Evolutionary conservation across 2,113 vertebrate species (phyloP).

Genomic region (Edolisoma coerulescens): DNA sequence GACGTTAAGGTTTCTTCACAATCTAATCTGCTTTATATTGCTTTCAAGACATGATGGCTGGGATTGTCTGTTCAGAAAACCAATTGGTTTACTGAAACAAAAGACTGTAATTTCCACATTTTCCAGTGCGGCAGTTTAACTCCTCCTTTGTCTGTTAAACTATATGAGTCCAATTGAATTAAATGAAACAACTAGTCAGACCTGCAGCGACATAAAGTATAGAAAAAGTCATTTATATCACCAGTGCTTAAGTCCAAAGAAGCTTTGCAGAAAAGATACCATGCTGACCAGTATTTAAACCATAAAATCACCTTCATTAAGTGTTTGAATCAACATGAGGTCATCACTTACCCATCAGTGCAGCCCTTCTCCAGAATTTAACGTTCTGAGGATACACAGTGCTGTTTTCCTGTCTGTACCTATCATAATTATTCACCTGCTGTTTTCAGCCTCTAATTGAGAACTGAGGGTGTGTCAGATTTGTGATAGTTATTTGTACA

Average conservation of each 20-base stretch:
- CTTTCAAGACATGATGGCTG: conserved; percentile 31
- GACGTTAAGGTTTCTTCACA: conserved; percentile 23
- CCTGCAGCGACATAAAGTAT: neutral
- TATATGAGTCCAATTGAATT: neutral
- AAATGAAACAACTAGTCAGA: conserved; percentile 25
- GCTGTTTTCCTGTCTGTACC: neutral
- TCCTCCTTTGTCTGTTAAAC: conserved; percentile 27
- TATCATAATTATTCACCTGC: neutral
- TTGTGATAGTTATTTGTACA: neutral
- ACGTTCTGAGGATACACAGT: neutral
- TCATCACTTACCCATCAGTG: neutral
- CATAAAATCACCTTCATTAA: neutral
- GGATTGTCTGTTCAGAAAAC: conserved; percentile 47
- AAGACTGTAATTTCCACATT: conserved; percentile 57
- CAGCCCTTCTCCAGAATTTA: neutral
- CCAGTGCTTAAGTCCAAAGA: neutral
- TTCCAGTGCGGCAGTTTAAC: conserved; percentile 31
- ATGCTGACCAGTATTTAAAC: neutral
- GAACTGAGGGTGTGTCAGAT: neutral
- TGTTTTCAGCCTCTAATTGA: neutral
- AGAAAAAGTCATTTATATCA: neutral
- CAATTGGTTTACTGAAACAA: conserved; percentile 64
- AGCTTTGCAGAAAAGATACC: neutral
- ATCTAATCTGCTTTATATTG: conserved; percentile 36
- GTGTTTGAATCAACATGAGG: neutral